Evolutionary conservation across 2,888 invertebrate species (phyloP).

Genomic region (Maniola hyperantus): DNA sequence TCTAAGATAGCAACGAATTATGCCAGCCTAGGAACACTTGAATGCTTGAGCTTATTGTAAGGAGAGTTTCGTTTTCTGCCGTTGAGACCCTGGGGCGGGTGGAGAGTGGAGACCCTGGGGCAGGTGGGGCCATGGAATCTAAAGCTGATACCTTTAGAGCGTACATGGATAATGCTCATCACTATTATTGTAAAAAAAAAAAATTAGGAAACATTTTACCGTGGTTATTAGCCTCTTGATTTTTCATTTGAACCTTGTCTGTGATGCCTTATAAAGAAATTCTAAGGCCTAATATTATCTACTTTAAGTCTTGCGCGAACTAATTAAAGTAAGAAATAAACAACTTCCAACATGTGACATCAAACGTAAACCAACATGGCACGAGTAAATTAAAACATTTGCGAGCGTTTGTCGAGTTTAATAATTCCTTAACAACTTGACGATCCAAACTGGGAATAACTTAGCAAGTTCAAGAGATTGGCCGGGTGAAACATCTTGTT

Average conservation of each 20-base stretch:
- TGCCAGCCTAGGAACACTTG: slow-evolving; percentile 16
- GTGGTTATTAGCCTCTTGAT: too few species aligned
- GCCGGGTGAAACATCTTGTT: slow-evolving; percentile 23
- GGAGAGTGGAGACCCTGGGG: too few species aligned
- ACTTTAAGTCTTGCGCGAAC: background rate
- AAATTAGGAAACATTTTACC: too few species aligned
- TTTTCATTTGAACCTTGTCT: too few species aligned
- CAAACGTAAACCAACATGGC: slow-evolving; percentile 2
- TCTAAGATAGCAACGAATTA: slow-evolving; percentile 31
- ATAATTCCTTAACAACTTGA: slow-evolving; percentile 34
- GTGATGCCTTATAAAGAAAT: too few species aligned
- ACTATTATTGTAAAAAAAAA: too few species aligned
- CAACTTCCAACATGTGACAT: slow-evolving; percentile 4
- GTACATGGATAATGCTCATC: too few species aligned
- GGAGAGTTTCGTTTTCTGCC: background rate
- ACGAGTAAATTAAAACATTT: slow-evolving; percentile 11
- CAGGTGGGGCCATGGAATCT: too few species aligned
- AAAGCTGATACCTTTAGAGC: too few species aligned
- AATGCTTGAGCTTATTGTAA: background rate
- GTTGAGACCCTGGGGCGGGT: too few species aligned
- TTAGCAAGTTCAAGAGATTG: slow-evolving; percentile 28
- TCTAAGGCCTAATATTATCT: too few species aligned
- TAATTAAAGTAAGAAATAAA: background rate
- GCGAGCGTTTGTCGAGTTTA: slow-evolving; percentile 7
- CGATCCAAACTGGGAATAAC: slow-evolving; percentile 15